Percentiles rank a stretch among this genome's conserved stretches.
Conservation (phyloP, 2,113 vertebrate species). For the Odontesthes bonariensis region DNA sequence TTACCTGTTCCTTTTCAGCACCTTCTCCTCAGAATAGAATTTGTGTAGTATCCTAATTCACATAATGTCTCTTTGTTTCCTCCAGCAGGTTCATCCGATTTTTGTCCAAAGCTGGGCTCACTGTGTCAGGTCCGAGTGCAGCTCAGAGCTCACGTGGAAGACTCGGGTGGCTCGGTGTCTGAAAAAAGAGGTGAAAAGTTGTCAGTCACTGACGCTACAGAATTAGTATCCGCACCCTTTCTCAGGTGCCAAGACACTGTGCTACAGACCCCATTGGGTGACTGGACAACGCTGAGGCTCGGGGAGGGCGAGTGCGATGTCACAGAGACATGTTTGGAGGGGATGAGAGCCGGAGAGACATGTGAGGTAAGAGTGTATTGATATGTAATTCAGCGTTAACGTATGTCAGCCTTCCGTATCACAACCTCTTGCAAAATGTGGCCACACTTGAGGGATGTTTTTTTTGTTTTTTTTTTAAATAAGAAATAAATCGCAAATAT, state of each 20-base stretch:
- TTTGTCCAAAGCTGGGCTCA: conserved; percentile 84
- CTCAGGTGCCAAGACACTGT: conserved; percentile 71
- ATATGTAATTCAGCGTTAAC: background rate
- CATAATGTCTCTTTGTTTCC: background rate
- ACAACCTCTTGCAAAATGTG: too few relatives aligned
- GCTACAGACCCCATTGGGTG: conserved; percentile 79
- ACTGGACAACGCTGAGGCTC: conserved; percentile 78
- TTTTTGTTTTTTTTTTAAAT: too few relatives aligned
- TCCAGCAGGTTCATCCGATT: conserved; percentile 44
- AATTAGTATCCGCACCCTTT: conserved; percentile 8
- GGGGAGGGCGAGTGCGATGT: conserved; percentile 87
- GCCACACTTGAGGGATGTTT: too few relatives aligned
- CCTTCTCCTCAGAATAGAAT: background rate
- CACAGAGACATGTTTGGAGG: conserved; percentile 86
- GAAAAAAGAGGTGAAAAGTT: conserved; percentile 10
- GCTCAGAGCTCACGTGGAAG: conserved; percentile 36
- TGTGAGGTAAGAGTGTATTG: conserved; percentile 75
- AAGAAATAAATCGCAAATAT: too few relatives aligned
- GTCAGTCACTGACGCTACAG: conserved; percentile 3
- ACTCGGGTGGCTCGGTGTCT: background rate
- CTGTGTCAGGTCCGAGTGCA: conserved; percentile 80
- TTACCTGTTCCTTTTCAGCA: background rate
- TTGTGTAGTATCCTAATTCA: background rate
- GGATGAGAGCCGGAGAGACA: conserved; percentile 84
- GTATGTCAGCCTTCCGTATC: background rate